These are phyloP conservation scores for Chanos chanos DNA, from an alignment of 2,797 vertebrate genomes.

Conservation along the genomic window DNA sequence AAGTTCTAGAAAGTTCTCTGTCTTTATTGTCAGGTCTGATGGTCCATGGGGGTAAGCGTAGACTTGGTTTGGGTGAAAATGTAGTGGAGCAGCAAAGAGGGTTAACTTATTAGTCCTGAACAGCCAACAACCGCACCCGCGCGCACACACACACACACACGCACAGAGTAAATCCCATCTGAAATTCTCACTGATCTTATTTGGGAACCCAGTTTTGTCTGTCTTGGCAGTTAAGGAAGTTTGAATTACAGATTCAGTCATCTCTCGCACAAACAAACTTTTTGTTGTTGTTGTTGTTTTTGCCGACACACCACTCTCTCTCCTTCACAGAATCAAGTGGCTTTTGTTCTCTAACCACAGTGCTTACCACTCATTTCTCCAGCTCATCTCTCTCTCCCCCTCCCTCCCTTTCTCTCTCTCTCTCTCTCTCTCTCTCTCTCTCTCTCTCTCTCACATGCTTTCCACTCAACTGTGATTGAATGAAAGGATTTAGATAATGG, in stretches of 20 bases:
- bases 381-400: slow-evolving; percentile 2
- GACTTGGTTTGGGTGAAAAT: too few species aligned
- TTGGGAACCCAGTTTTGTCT: too few species aligned
- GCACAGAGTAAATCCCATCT: not conserved
- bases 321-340: slow-evolving; percentile 59
- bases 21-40: too few species aligned
- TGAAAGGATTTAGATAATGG: too few species aligned
- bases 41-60: too few species aligned
- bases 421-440: not conserved
- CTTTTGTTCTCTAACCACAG: slow-evolving; percentile 63
- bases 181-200: not conserved
- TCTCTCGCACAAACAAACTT: not conserved
- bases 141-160: too few species aligned
- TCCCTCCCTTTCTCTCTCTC: not conserved
- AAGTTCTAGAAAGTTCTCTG: too few species aligned
- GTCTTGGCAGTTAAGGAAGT: too few species aligned
- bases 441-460: not conserved
- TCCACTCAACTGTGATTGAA: too few species aligned
- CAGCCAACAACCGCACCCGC: not conserved
- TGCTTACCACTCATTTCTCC: slow-evolving; percentile 64
- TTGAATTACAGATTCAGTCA: too few species aligned
- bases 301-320: slow-evolving; percentile 29
- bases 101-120: too few species aligned
- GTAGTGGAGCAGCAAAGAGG: too few species aligned
- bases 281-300: not conserved